Conservation (phyloP, 2,113 vertebrate genomes). For the Siphamia tubifer region DNA sequence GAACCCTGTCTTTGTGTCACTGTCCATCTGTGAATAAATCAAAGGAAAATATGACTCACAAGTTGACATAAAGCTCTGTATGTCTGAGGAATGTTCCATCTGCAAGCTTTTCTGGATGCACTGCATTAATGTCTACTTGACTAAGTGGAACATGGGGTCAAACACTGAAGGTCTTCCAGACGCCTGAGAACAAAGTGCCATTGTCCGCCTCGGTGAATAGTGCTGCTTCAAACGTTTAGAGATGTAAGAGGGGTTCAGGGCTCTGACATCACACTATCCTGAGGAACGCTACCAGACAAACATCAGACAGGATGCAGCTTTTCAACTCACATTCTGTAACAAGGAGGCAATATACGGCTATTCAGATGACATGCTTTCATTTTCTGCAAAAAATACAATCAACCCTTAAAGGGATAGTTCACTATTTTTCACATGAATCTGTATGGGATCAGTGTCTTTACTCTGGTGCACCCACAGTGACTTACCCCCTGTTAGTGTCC, state of each 20-base stretch:
- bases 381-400: not conserved
- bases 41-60: conserved; percentile 47
- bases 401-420: too few species aligned
- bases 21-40: conserved; percentile 44
- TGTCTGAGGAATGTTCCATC: conserved; percentile 49
- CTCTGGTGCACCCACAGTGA: too few species aligned
- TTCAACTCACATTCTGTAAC: not conserved
- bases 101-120: not conserved
- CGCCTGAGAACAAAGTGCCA: conserved; percentile 36
- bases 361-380: not conserved
- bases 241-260: conserved; percentile 1
- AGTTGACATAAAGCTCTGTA: not conserved
- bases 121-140: conserved; percentile 33
- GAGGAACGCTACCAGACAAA: conserved; percentile 18
- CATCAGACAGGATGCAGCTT: conserved; percentile 37
- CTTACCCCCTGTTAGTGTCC: too few species aligned
- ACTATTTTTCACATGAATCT: too few species aligned
- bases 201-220: conserved; percentile 48
- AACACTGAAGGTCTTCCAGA: conserved; percentile 8
- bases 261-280: conserved; percentile 39
- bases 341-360: not conserved
- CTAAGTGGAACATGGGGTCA: conserved; percentile 24
- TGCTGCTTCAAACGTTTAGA: conserved; percentile 10
- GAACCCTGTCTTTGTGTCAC: conserved; percentile 48
- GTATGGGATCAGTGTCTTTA: too few species aligned